Conservation (phyloP, 2,113 vertebrate genomes). For the Menura novaehollandiae region DNA sequence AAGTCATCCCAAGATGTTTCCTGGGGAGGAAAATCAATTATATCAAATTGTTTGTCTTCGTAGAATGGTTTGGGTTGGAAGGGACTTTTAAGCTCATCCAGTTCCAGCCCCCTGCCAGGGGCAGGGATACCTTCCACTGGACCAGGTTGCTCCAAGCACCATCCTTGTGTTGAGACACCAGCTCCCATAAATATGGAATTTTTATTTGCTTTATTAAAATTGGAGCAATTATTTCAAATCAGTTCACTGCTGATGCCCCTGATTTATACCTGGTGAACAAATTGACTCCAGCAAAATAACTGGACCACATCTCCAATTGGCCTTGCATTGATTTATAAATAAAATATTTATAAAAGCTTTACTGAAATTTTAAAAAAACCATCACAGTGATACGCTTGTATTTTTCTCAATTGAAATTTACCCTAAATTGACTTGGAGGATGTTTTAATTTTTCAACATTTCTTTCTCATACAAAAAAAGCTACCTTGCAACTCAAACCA, state of each 20-base stretch:
- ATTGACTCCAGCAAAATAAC: neutral
- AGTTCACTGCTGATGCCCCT: fast-evolving
- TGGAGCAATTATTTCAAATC: neutral
- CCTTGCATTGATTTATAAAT: neutral
- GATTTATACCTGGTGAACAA: neutral
- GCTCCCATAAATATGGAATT: neutral
- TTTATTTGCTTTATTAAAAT: neutral
- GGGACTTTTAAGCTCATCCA: neutral
- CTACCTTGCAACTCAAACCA: neutral
- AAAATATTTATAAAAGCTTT: neutral
- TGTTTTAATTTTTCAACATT: neutral
- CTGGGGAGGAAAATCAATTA: neutral
- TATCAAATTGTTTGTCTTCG: neutral
- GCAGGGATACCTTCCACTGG: neutral
- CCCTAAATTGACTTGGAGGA: neutral
- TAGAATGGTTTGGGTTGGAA: neutral
- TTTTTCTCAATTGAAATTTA: neutral
- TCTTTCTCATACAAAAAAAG: neutral
- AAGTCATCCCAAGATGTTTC: neutral
- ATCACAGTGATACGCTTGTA: neutral
- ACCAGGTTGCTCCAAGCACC: neutral
- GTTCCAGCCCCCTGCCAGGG: neutral
- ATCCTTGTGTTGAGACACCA: neutral
- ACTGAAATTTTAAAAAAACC: neutral
- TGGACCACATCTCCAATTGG: neutral